phyloP scores from a whole-genome alignment of 2,113 vertebrate genomes.

The Apodemus speciosus region DNA sequence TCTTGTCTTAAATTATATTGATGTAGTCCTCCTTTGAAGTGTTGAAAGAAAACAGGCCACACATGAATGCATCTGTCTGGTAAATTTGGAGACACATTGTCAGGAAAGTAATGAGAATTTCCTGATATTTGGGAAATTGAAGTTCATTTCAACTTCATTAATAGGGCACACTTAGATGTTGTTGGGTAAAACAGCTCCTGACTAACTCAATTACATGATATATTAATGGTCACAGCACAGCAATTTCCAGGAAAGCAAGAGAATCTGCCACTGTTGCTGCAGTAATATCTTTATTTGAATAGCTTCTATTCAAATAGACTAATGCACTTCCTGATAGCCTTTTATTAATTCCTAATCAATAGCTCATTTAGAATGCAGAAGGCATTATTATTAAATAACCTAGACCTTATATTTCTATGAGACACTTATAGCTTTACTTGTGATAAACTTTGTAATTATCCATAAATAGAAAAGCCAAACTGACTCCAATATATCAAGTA shows the following conservation, averaged over 20 bases:
- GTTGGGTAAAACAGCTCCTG: slow-evolving; percentile 34
- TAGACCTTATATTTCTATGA: slow-evolving; percentile 47
- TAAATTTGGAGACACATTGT: slow-evolving; percentile 49
- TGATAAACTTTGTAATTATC: slow-evolving; percentile 54
- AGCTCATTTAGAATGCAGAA: slow-evolving; percentile 46
- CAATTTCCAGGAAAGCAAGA: slow-evolving; percentile 63
- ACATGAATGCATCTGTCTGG: slow-evolving; percentile 42
- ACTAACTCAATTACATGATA: slow-evolving; percentile 46
- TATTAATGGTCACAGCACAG: slow-evolving; percentile 53
- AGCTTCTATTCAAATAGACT: slow-evolving; percentile 31
- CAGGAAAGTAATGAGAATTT: slow-evolving; percentile 55
- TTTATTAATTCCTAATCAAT: slow-evolving; percentile 68
- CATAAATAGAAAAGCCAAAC: slow-evolving; percentile 29
- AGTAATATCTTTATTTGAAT: slow-evolving; percentile 46
- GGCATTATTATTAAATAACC: slow-evolving; percentile 43
- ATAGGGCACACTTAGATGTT: slow-evolving; percentile 58
- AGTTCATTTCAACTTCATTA: slow-evolving; percentile 69
- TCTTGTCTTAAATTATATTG: slow-evolving; percentile 57
- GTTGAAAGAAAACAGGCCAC: slow-evolving; percentile 14
- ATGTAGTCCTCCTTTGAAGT: slow-evolving; percentile 63
- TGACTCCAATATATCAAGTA: background rate
- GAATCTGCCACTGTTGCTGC: slow-evolving; percentile 16
- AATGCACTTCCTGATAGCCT: slow-evolving; percentile 41
- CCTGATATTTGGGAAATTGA: slow-evolving; percentile 57
- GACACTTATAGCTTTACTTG: slow-evolving; percentile 45